Base-by-base conservation (phyloP, 2,888 invertebrate species). In the Dyspetes luteomarginatus region DNA sequence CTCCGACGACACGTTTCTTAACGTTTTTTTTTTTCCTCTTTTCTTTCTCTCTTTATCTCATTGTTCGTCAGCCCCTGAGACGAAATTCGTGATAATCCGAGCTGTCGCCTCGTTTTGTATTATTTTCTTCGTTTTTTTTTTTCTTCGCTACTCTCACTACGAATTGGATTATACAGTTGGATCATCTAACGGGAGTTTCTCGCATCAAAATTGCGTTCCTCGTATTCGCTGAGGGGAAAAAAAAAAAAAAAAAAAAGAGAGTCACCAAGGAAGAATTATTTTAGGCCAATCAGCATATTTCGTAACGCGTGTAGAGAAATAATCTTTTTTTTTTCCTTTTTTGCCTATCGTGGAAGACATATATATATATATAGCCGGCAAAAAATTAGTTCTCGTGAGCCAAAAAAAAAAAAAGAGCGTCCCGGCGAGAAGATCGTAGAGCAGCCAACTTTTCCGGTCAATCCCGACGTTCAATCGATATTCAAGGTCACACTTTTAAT, bases 401-500 rank as follows among this genome's bases (percentile, higher is more conserved):
- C 3, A 30, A 41, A 26, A 30, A 74, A 45, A 45, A 7, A 28
- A 22, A 36, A 41, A 19, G 17, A 64, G 43, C 24, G 52, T 60
- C 15, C 36, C 45, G 43, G 50, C 56, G 45, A 24, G 56, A n/a
- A n/a, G n/a, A n/a, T n/a, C n/a, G 43, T 43, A 9, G 2, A 26
- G 28, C 41, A 15, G 64, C 4, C 36, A 9, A 68, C 22, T 52
- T 28, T 52, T 43, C 72, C 58, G 62, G 48, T 45, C 48, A 62
- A 60, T 48, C 56, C 30, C 17, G 24, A n/a, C 30, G 24, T 4
- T 19, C 65, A 60, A 62, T 82, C 79, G 78, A 82, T 82, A 71
- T 79, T 71, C 82, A 82, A 82, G 78, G 82, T 82, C 78, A 72
- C 15, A 22, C 52, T 69, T 64, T 15, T 22, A 41, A 41, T 41